Base-by-base conservation (phyloP, 2,797 vertebrate genomes). In the Megaceryle alcyon region DNA sequence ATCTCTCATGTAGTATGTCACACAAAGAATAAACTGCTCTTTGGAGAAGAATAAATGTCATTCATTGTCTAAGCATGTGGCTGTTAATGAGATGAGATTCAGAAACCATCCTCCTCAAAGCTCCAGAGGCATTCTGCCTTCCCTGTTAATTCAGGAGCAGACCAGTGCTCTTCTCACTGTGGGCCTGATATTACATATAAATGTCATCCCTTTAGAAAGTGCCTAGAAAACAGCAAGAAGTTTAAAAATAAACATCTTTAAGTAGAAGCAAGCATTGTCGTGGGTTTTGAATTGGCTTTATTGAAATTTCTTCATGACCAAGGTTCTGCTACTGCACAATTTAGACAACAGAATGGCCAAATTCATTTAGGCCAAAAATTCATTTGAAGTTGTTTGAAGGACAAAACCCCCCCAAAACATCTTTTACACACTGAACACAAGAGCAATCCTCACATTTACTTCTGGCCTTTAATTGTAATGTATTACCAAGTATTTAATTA, bases 161-260 rank as follows among this genome's bases (percentile, higher is more conserved):
- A 68, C 35, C 72, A 65, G 66, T 7, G 60, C 57, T 70, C 68
- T 80, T 80, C 86, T 85, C 77, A 41, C 39, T 6, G 35, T 1
- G 2, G 28, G 39, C 49, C 69, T 79, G 56, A 71, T 37, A 68
- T 21, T 44, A 60, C 31, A 85, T 7, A 0, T 46, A 92, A 81
- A 93, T 54, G 46, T 68, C 78, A 90, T 25, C 26, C 43, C 43
- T 87, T 86, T 48, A 73, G 65, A 78, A 86, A 83, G n/a, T 3
- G 17, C 11, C 61, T 72, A 75, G 56, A 79, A 88, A 94, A 79
- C 3, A 81, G 26, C 0, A 0, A 85, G 44, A 64, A 51, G 41
- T 43, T 70, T 87, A 82, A 92, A 94, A 88, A 94, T 68, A 90
- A 94, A 79, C 11, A 84, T 22, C 48, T 92, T 65, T 69, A 88